These are phyloP conservation scores for Oryctolagus cuniculus DNA, from an alignment of 2,113 vertebrate species.

Conservation along the genomic window mOryCun1.1 NC_091438.1:5674501-5675000, in stretches of 20 bases:
- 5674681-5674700: no score
- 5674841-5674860: constrained; percentile 15
- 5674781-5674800: neutral
- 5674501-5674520: neutral
- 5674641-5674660: neutral
- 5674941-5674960: constrained; percentile 9
- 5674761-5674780: neutral
- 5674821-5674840: neutral
- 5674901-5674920: neutral
- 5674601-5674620: neutral
- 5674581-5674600: neutral
- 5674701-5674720: neutral
- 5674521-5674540: neutral
- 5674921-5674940: neutral
- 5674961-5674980: neutral
- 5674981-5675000: constrained; percentile 2
- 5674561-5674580: neutral
- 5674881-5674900: constrained; percentile 34
- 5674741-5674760: neutral
- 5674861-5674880: neutral
- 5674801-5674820: neutral
- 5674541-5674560: neutral
- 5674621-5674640: neutral
- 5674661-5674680: neutral
- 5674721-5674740: neutral